Evolutionary conservation across 2,797 vertebrate genomes (phyloP).

Genomic region (Anas bernieri): DNA sequence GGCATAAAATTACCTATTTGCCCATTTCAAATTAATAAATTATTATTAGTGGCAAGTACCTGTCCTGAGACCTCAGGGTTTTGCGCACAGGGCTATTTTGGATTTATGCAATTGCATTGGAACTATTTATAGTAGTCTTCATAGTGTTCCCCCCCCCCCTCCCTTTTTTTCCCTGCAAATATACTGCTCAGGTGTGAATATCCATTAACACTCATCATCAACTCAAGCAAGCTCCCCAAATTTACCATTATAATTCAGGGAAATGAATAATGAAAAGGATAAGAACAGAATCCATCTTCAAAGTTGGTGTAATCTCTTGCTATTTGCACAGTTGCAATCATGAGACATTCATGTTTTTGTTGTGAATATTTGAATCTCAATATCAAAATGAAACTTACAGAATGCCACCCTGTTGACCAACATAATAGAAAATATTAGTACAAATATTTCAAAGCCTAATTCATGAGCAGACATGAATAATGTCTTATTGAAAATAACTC

Average conservation of each 20-base stretch:
- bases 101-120: background rate
- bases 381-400: conserved; percentile 58
- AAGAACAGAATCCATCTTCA: conserved; percentile 25
- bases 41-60: background rate
- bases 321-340: conserved; percentile 71
- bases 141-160: too few relatives aligned
- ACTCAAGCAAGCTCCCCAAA: background rate
- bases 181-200: background rate
- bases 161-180: background rate
- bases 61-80: background rate
- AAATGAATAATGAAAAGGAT: conserved; percentile 39
- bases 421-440: conserved; percentile 71
- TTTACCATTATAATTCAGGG: conserved; percentile 18
- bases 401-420: conserved; percentile 67
- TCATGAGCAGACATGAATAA: conserved; percentile 47
- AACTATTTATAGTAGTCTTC: background rate
- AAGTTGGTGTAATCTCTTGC: conserved; percentile 52
- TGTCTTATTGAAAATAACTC: conserved; percentile 49
- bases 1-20: background rate
- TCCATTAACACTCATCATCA: background rate
- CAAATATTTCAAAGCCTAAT: conserved; percentile 56
- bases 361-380: conserved; percentile 68
- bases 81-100: background rate
- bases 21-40: background rate
- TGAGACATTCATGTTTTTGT: conserved; percentile 69